These are phyloP conservation scores for Bos javanicus DNA, from an alignment of 2,113 vertebrate genomes.

Conservation along the genomic window DNA sequence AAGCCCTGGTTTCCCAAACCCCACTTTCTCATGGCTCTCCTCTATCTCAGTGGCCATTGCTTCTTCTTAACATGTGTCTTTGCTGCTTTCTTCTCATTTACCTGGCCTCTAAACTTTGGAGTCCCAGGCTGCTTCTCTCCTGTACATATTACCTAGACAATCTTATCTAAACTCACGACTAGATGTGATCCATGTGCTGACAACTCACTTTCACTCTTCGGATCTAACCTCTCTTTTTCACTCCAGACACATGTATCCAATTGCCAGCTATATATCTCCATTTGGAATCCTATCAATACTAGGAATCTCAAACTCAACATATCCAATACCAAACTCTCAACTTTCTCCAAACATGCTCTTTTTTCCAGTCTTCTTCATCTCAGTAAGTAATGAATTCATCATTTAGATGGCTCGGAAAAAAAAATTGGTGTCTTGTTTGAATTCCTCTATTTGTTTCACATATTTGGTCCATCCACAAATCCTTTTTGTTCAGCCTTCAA, in stretches of 20 bases:
- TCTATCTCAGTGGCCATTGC: neutral
- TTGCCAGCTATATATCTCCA: neutral
- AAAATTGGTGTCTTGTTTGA: neutral
- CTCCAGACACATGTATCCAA: neutral
- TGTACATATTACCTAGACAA: neutral
- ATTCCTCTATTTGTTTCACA: neutral
- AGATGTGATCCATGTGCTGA: neutral
- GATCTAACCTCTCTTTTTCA: neutral
- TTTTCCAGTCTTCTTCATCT: neutral
- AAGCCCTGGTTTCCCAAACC: constrained; percentile 6
- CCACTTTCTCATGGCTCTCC: neutral
- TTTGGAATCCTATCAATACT: neutral
- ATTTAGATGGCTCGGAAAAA: neutral
- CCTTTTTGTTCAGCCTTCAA: neutral
- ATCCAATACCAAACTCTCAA: neutral
- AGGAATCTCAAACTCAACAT: constrained; percentile 8
- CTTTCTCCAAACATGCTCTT: neutral
- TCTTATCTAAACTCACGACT: neutral
- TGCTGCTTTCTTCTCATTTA: constrained; percentile 11
- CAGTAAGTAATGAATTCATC: neutral
- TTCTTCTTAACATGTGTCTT: neutral
- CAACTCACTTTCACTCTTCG: neutral
- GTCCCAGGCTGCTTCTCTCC: neutral
- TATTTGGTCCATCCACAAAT: constrained; percentile 1
- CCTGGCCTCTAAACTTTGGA: neutral